Percentiles rank a stretch among this genome's conserved stretches.
These are phyloP conservation scores for Aratinga solstitialis DNA, from an alignment of 2,797 vertebrate genomes.

Conservation along the genomic window DNA sequence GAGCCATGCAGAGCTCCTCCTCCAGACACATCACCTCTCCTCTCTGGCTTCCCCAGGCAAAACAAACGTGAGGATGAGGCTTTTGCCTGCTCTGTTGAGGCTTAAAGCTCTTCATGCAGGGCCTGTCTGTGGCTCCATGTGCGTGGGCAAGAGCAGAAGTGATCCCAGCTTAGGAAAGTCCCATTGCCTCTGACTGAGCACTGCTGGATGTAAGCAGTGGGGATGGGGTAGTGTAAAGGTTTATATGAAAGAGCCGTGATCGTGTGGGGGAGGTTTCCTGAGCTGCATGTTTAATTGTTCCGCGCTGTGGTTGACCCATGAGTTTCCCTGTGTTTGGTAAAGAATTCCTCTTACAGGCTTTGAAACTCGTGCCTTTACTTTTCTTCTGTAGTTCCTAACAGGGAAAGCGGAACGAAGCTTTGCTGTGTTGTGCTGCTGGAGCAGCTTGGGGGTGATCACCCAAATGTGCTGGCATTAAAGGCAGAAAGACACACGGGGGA, in stretches of 20 bases:
- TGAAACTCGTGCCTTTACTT: background rate
- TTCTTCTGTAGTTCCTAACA: background rate
- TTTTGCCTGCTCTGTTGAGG: background rate
- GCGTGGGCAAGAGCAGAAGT: background rate
- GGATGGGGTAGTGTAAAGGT: background rate
- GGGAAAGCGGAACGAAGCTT: background rate
- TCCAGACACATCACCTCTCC: background rate
- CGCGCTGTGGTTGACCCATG: background rate
- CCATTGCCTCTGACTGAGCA: accelerated
- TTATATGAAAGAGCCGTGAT: accelerated
- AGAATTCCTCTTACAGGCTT: background rate
- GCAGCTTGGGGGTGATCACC: background rate
- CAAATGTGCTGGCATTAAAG: background rate
- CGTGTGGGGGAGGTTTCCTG: background rate
- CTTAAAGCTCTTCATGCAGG: background rate
- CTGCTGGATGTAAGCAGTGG: background rate
- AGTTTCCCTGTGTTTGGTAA: background rate
- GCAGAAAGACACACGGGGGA: accelerated
- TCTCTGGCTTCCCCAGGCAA: background rate
- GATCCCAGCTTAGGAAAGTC: background rate
- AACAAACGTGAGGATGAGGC: background rate
- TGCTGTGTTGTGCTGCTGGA: background rate
- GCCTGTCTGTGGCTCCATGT: background rate
- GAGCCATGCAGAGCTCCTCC: accelerated
- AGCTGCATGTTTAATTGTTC: background rate